phyloP scores from a whole-genome alignment of 2,797 vertebrate genomes.

The Etheostoma perlongum region DNA sequence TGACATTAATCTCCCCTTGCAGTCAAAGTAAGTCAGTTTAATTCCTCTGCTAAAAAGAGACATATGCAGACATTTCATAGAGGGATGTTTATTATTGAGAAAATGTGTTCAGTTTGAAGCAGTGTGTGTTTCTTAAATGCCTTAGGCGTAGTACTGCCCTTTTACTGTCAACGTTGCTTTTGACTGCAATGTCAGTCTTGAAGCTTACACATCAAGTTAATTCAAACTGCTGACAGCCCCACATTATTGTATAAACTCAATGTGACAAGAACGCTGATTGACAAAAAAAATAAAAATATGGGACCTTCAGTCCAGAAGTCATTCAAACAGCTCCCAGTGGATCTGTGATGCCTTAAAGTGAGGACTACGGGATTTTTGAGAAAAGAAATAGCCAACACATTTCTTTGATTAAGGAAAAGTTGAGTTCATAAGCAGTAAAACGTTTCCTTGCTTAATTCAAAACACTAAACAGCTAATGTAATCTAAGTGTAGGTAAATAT shows the following conservation, averaged over 20 bases:
- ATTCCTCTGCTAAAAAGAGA: slow-evolving; percentile 48
- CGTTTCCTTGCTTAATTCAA: background rate
- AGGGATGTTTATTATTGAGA: slow-evolving; percentile 20
- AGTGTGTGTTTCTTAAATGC: slow-evolving; percentile 13
- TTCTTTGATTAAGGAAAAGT: background rate
- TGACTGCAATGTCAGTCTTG: slow-evolving; percentile 28
- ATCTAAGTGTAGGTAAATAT: background rate
- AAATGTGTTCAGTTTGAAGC: slow-evolving; percentile 20
- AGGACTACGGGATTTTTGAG: background rate
- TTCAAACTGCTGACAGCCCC: slow-evolving; percentile 39
- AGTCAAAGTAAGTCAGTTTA: slow-evolving; percentile 41
- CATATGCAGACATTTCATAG: slow-evolving; percentile 20
- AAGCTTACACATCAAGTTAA: slow-evolving; percentile 29
- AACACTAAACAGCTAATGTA: background rate
- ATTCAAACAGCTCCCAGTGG: slow-evolving; percentile 19
- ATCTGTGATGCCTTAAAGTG: slow-evolving; percentile 10
- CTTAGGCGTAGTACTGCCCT: slow-evolving; percentile 14
- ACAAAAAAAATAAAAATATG: slow-evolving; percentile 24
- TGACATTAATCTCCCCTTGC: slow-evolving; percentile 66
- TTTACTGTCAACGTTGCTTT: slow-evolving; percentile 47
- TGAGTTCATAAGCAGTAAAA: background rate
- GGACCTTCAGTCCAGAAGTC: slow-evolving; percentile 43
- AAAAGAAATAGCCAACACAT: background rate
- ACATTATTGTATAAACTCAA: slow-evolving; percentile 33
- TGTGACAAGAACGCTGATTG: slow-evolving; percentile 32